Evolutionary conservation across 2,797 vertebrate genomes (phyloP).

Genomic region (Corythornis leucogaster): DNA sequence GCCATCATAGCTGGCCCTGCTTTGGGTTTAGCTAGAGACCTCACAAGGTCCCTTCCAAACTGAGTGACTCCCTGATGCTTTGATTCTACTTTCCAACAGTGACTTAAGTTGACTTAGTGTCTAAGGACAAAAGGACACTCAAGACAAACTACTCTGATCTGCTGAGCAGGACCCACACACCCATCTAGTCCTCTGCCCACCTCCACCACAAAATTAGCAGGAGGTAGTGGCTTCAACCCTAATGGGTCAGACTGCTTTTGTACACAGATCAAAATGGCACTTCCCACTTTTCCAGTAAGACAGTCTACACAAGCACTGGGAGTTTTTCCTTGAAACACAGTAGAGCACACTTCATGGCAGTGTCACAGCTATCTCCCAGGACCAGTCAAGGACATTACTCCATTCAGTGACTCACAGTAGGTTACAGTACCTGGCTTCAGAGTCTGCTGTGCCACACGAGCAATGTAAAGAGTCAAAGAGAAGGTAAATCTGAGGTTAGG

Average conservation of each 20-base stretch:
- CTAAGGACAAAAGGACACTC: background rate
- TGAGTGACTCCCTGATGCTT: background rate
- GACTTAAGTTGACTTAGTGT: background rate
- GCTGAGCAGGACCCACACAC: background rate
- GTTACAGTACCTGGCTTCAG: constrained; percentile 87
- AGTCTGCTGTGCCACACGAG: constrained; percentile 88
- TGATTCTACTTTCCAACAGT: background rate
- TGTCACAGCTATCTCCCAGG: background rate
- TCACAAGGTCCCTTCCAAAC: background rate
- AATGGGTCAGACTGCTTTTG: background rate
- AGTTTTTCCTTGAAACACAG: background rate
- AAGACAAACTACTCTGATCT: background rate
- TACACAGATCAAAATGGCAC: background rate
- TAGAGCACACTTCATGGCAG: background rate
- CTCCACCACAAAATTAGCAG: background rate
- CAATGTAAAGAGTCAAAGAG: constrained; percentile 84
- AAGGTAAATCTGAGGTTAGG: constrained; percentile 88
- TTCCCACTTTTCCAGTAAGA: background rate
- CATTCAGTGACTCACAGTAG: background rate
- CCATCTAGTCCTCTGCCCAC: background rate
- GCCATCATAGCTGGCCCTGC: background rate
- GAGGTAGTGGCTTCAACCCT: background rate
- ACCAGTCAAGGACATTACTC: background rate
- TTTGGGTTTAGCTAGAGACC: background rate
- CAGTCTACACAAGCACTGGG: background rate